Conservation (phyloP, 2,888 invertebrate genomes). For the Ormyrus rosae region DNA sequence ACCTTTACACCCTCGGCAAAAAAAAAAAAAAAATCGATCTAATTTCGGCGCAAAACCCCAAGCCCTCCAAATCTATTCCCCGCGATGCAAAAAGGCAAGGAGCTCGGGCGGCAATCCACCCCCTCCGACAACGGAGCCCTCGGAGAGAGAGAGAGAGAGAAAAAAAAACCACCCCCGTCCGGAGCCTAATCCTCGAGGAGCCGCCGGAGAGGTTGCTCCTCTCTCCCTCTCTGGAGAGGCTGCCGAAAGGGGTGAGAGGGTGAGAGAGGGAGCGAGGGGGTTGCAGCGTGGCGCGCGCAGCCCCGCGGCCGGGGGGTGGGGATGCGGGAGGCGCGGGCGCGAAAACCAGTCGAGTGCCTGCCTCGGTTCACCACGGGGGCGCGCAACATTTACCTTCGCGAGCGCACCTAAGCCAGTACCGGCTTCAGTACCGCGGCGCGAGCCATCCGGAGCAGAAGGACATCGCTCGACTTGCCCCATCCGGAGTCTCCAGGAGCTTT, state of each 20-base stretch:
- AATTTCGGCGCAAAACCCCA: no score
- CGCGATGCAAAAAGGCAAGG: no score
- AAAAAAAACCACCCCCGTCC: constrained; percentile 1
- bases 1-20: no score
- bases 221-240: not conserved
- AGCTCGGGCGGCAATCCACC: no score
- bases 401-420: not conserved
- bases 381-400: constrained; percentile 7
- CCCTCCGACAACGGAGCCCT: no score
- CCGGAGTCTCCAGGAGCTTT: not conserved
- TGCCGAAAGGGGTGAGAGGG: not conserved
- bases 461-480: not conserved
- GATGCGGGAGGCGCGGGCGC: not conserved
- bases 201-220: not conserved
- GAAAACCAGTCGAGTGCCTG: constrained; percentile 28
- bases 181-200: not conserved
- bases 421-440: constrained; percentile 41
- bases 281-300: not conserved
- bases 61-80: no score
- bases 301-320: not conserved
- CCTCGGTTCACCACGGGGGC: not conserved
- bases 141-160: not conserved
- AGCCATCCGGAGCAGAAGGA: constrained; percentile 17
- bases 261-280: not conserved
- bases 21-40: no score